Conservation (phyloP, 35 echinoderm and acorn worm species). For the Apostichopus parvimensis region DNA sequence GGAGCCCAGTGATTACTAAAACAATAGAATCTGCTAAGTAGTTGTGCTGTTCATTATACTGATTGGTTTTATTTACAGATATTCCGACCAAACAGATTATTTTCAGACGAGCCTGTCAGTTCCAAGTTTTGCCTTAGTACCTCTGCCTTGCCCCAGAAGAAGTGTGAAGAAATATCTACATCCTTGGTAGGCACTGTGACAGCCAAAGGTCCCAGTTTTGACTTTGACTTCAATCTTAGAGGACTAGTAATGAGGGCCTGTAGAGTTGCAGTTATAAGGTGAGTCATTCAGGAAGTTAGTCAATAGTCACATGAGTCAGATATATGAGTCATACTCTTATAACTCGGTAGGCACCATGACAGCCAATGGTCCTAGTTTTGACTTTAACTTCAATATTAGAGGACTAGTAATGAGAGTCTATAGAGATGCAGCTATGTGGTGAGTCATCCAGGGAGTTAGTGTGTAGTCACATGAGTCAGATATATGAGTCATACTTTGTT, state of each 20-base stretch:
- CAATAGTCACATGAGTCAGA: too few species aligned
- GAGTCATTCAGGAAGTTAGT: background rate
- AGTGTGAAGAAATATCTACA: background rate
- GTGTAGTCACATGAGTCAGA: too few species aligned
- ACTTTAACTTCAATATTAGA: constrained; percentile 17
- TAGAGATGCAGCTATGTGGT: background rate
- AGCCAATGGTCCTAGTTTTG: constrained; percentile 18
- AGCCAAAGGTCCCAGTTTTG: constrained; percentile 13
- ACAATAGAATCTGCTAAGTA: too few species aligned
- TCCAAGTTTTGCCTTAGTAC: background rate
- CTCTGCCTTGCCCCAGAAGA: too few species aligned
- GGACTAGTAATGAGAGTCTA: background rate
- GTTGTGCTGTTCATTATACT: too few species aligned
- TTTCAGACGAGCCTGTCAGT: background rate
- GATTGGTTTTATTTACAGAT: background rate
- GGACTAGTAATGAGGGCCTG: background rate
- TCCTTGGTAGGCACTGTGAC: background rate
- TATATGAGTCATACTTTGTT: too few species aligned
- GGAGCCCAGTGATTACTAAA: too few species aligned
- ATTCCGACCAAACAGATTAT: constrained; percentile 40
- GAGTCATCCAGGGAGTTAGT: background rate
- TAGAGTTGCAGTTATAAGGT: background rate
- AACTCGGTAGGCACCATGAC: background rate
- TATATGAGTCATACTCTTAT: too few species aligned
- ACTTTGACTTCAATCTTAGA: constrained; percentile 15